Base-by-base conservation (phyloP, 2,888 invertebrate species). In the Plagiodera versicolora region DNA sequence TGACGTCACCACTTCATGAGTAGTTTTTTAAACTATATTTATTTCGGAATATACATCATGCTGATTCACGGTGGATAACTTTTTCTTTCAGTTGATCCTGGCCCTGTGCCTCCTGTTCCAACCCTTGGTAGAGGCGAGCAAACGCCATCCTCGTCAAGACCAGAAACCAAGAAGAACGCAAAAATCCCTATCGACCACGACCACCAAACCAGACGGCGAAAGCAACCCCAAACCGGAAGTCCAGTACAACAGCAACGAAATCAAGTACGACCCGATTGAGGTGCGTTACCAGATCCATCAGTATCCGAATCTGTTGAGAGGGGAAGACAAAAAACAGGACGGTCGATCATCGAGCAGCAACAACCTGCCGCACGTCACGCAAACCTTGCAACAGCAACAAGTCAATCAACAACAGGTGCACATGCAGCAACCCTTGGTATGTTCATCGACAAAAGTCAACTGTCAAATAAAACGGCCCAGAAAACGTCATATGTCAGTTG, bases 341-440 rank as follows among this genome's bases (percentile, higher is more conserved):
- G 10, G 10, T 2, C 32, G 11, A 9, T 10, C 32, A 10, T 32
- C 32, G 44, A n/a, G n/a, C n/a, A n/a, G n/a, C n/a, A n/a, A n/a
- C n/a, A 53, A 50, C 51, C 24, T 54, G 10, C 51, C 61, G 10
- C 46, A 57, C n/a, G 17, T 54, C 56, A 52, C 68, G 9, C 72
- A 74, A 51, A 72, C 69, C 28, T 46, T 67, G 48, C 58, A 64
- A 55, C 71, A 68, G 51, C 66, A 62, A 44, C 58, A 64, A 16
- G 49, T 57, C 56, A 60, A 56, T 56, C 56, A 32, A 52, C 65
- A 61, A 60, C 64, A 28, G 60, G 61, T 45, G 56, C 30, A 62
- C 24, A 39, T 52, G 14, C 64, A 66, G 30, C 66, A 64, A 32
- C 51, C 60, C 50, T 56, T 61, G 61, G 63, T 65, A 53, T 54